Conservation (phyloP, 2,888 invertebrate species). For the Caenorhabditis angaria region DNA sequence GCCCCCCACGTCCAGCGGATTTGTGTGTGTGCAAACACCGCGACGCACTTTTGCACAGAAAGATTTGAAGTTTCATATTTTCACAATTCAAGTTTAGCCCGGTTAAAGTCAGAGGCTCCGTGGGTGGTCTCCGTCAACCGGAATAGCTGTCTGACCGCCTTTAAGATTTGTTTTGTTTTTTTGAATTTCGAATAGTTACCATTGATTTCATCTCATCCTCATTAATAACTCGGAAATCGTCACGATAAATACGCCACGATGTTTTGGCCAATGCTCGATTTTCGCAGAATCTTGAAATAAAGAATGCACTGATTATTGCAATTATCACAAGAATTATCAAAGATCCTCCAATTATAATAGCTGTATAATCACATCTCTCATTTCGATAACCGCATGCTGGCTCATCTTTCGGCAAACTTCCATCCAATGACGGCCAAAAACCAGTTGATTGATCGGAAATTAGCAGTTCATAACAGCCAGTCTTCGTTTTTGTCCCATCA, state of each 20-base stretch:
- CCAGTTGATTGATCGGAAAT: slow-evolving; percentile 65
- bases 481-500: slow-evolving; percentile 62
- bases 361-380: slow-evolving; percentile 61
- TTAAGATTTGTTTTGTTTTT: too few relatives aligned
- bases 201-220: slow-evolving; percentile 71
- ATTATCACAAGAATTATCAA: slow-evolving; percentile 37
- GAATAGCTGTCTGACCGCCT: too few relatives aligned
- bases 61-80: too few relatives aligned
- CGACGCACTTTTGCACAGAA: too few relatives aligned
- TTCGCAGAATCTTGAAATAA: slow-evolving; percentile 61
- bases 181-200: too few relatives aligned
- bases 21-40: too few relatives aligned
- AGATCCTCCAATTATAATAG: slow-evolving; percentile 46
- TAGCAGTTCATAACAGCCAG: slow-evolving; percentile 65
- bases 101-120: too few relatives aligned
- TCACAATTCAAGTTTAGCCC: too few relatives aligned
- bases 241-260: slow-evolving; percentile 67
- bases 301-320: slow-evolving; percentile 44
- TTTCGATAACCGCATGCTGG: slow-evolving; percentile 67
- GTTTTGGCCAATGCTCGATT: slow-evolving; percentile 64
- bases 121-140: too few relatives aligned
- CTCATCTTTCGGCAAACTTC: slow-evolving; percentile 60
- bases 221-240: slow-evolving; percentile 67
- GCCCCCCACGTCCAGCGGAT: too few relatives aligned
- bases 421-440: slow-evolving; percentile 69